phyloP scores from a whole-genome alignment of 2,888 invertebrate genomes.

The Pollenia labialis region DNA sequence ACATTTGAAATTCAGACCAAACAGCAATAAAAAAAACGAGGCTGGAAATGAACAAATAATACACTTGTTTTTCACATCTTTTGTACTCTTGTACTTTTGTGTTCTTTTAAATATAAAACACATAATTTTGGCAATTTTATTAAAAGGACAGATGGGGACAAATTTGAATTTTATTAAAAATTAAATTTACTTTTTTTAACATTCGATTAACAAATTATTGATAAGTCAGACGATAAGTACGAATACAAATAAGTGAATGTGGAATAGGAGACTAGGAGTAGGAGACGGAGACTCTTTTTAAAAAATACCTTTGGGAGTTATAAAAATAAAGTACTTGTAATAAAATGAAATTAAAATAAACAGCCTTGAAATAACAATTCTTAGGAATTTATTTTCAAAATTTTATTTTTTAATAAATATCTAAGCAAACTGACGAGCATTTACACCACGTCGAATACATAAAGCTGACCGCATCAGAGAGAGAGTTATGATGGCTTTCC shows the following conservation, averaged over 20 bases:
- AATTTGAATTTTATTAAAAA: constrained; percentile 70
- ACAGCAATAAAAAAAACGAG: background rate
- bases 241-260: background rate
- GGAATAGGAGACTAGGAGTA: too few relatives aligned
- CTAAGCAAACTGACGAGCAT: too few relatives aligned
- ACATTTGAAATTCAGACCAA: constrained; percentile 13
- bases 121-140: constrained; percentile 69
- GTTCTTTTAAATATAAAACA: constrained; percentile 69
- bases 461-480: too few relatives aligned
- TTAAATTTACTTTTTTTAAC: background rate
- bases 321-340: background rate
- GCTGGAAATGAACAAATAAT: constrained; percentile 20
- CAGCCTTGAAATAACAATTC: too few relatives aligned
- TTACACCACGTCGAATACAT: too few relatives aligned
- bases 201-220: constrained; percentile 44
- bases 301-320: constrained; percentile 13
- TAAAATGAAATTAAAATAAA: background rate
- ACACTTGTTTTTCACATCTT: constrained; percentile 5
- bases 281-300: background rate
- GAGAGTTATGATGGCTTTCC: background rate
- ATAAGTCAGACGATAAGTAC: constrained; percentile 22
- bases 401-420: too few relatives aligned
- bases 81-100: constrained; percentile 34
- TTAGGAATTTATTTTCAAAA: too few relatives aligned
- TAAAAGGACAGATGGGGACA: constrained; percentile 64